Base-by-base conservation (phyloP, 2,113 vertebrate genomes). In the Indri indri region DNA sequence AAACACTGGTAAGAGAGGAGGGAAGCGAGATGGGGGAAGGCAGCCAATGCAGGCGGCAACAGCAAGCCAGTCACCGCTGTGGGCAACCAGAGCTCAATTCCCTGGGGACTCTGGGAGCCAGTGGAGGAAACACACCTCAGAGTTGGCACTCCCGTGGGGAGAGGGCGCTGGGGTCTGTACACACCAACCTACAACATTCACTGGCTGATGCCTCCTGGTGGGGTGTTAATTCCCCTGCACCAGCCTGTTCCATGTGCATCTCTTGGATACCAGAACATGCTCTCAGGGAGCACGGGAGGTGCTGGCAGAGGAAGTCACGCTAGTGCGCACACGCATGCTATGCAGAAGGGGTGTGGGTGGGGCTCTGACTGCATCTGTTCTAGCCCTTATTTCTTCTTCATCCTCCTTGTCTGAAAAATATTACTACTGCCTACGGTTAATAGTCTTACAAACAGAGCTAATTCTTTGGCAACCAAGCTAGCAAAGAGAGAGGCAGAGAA, bases 291-390 rank as follows among this genome's bases (percentile, higher is more conserved):
- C 4, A 6, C 0, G 30, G 22, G 47, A 79, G 54, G 71, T 32
- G 40, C 52, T 2, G 5, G 59, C 18, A 76, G 70, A 27, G 16
- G 57, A 34, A 17, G 22, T 47, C 6, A 10, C 1, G 18, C 59
- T 16, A 2, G 17, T 0, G 6, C 17, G n/a, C 32, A n/a, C 3
- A 18, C 2, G 5, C 1, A 8, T 3, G 5, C n/a, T 0, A 10
- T 0, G 2, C 5, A 4, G 10, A 32, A 40, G 32, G 27, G n/a
- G 18, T 13, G 4, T 1, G 70, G 45, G 42, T 9, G 32, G 45
- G 65, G n/a, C 42, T 37, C 74, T 40, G 68, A 54, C 25, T 20
- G 23, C 40, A 54, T 40, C 89, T 86, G n/a, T 32, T 66, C 22
- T 13, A 11, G 0, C 25, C 76, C 91, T 52, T 73, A 14, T 42